Evolutionary conservation across 2,797 vertebrate species (phyloP), one percentile per base, ranked within the genome.

Genomic region (Chelmon rostratus): DNA sequence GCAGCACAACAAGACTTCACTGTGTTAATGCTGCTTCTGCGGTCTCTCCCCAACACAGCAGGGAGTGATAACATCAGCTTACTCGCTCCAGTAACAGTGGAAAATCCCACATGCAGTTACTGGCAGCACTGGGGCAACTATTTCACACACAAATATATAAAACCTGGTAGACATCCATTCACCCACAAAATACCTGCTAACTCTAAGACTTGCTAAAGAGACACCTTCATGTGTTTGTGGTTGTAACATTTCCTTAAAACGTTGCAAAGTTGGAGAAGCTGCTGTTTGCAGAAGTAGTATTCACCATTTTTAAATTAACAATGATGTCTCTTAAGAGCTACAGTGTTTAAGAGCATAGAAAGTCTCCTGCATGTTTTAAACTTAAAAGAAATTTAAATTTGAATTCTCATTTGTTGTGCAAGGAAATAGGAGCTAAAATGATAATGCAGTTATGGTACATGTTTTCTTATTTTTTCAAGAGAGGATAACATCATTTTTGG

Each of bases 61-160:
- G 8, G 5, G n/a, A 62, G 37, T 19, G 56, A 63, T 68, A 75
- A 46, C 28, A 76, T 75, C 2, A 78, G 8, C 33, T 1, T 59
- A n/a, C 21, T 73, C 6, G 12, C 50, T 49, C 21, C 47, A 21
- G 59, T 62, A 52, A 16, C 54, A 62, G 21, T 66, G 65, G 50
- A 78, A 79, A 86, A 64, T 69, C 68, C 67, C 47, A 53, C 23
- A 57, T 23, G 35, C 6, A 7, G 2, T 25, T n/a, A 54, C 31
- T 37, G 9, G n/a, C 6, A 68, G 18, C 16, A 49, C 6, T 38
- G 2, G 10, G 35, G 3, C 13, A 63, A 11, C 8, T 62, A 54
- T 33, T 28, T 38, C 40, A 57, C 19, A 57, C 19, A 9, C 7
- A 21, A 50, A 25, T 50, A 47, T 16, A 50, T 1, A 8, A 49